Evolutionary conservation across 2,888 invertebrate genomes (phyloP).

Genomic region (Ophioninae sp.): DNA sequence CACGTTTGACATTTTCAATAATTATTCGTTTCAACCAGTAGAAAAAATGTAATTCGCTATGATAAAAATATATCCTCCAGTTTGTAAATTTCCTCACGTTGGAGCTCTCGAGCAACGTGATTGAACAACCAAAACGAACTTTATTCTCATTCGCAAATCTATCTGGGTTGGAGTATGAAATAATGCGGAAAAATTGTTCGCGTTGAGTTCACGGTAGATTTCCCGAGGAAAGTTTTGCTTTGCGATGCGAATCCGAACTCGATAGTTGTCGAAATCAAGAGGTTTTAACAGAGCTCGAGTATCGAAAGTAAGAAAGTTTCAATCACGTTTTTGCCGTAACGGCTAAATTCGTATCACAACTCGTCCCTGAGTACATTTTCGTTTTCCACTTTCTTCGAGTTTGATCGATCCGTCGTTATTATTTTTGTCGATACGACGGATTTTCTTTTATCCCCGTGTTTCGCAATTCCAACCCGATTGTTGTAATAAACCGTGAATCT

Average conservation of each 20-base stretch:
- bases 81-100: not conserved
- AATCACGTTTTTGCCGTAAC: conserved; percentile 18
- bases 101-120: not conserved
- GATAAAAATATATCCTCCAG: not conserved
- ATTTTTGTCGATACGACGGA: not conserved
- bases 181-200: not conserved
- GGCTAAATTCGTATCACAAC: conserved; percentile 73
- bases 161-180: conserved; percentile 1
- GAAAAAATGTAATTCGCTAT: not conserved
- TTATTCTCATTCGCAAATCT: not conserved
- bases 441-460: conserved; percentile 11
- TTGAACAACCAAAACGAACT: not conserved
- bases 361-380: conserved; percentile 67
- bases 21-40: not conserved
- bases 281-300: conserved; percentile 2
- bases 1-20: not conserved
- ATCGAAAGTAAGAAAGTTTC: not conserved
- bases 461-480: conserved; percentile 60
- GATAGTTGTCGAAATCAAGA: conserved; percentile 1
- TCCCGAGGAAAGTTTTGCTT: not conserved
- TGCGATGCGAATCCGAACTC: not conserved
- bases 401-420: not conserved
- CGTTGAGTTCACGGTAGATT: not conserved
- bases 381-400: not conserved
- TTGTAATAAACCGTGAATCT: conserved; percentile 65